Percentiles rank a stretch among this genome's conserved stretches.
Evolutionary conservation across 2,113 vertebrate species (phyloP).

Genomic region (Tragelaphus scriptus): DNA sequence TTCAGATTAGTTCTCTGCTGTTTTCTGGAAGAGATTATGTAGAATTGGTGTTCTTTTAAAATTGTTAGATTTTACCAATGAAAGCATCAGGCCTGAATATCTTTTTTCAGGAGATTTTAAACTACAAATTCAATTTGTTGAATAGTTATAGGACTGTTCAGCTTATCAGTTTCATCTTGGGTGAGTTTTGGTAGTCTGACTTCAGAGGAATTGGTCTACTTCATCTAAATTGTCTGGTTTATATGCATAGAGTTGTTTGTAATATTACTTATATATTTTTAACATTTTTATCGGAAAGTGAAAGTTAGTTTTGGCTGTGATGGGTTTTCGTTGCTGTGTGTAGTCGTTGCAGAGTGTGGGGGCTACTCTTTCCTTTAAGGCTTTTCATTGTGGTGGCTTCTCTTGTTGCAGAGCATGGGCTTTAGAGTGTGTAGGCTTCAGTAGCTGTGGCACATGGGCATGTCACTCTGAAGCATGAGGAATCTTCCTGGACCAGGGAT

Average conservation of each 20-base stretch:
- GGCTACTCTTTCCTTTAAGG: neutral
- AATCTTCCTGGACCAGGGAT: neutral
- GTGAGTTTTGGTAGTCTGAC: neutral
- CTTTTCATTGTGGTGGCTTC: neutral
- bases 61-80: neutral
- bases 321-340: neutral
- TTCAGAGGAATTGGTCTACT: neutral
- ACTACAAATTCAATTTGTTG: neutral
- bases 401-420: neutral
- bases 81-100: neutral
- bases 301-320: neutral
- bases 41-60: neutral
- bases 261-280: neutral
- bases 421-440: neutral
- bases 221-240: neutral
- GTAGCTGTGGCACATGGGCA: neutral
- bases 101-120: constrained; percentile 3
- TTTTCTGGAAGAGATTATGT: neutral
- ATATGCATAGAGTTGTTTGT: neutral
- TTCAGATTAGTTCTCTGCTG: neutral
- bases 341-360: neutral
- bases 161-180: neutral
- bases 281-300: neutral
- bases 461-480: neutral
- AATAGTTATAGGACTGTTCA: neutral